These are phyloP conservation scores for Arge pagana DNA, from an alignment of 2,888 invertebrate species.

Conservation along the genomic window DNA sequence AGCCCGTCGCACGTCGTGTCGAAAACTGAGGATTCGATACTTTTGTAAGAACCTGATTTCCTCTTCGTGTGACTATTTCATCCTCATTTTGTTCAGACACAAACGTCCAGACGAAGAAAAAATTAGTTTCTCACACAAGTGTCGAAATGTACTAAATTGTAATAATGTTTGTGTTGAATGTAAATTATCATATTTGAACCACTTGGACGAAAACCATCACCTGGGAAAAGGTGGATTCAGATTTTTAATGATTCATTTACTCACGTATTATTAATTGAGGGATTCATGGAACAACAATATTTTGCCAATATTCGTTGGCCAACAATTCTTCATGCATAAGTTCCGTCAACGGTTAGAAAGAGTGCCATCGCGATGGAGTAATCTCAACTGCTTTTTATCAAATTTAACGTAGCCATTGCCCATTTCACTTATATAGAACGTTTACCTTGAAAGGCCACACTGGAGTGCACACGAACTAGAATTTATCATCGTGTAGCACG, in stretches of 20 bases:
- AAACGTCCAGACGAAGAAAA: no score
- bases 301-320: slow-evolving; percentile 30
- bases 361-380: slow-evolving; percentile 34
- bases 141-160: no score
- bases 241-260: slow-evolving; percentile 31
- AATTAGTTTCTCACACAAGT: no score
- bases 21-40: no score
- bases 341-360: slow-evolving; percentile 22
- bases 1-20: no score
- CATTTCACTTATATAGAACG: slow-evolving; percentile 33
- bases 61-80: no score
- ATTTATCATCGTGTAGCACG: no score
- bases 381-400: slow-evolving; percentile 28
- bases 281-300: slow-evolving; percentile 47
- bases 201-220: neutral
- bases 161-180: no score
- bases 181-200: neutral
- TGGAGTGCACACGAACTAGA: slow-evolving; percentile 20
- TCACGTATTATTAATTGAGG: slow-evolving; percentile 47
- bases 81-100: no score
- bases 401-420: slow-evolving; percentile 40
- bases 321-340: slow-evolving; percentile 29
- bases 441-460: no score
- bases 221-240: no score
- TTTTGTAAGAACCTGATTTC: no score